A percentile compares a stretch with the other conserved stretches of the same genome.
Evolutionary conservation across 1,140 invertebrate genomes (phyloP).

Genomic region (Bilobella aurantiaca): DNA sequence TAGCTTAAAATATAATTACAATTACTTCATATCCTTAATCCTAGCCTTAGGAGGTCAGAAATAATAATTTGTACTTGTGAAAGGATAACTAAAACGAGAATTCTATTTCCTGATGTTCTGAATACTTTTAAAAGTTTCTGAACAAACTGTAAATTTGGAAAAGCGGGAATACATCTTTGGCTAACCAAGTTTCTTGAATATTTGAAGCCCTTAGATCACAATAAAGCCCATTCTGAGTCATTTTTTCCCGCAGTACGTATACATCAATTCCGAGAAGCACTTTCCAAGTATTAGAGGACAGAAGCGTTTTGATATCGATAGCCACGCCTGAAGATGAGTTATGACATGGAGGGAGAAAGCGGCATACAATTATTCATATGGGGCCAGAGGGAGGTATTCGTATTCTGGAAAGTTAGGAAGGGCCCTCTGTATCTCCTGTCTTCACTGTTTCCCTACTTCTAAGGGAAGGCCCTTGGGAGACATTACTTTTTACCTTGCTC

Average conservation of each 20-base stretch:
- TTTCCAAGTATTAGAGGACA: too few relatives aligned
- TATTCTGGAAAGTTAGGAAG: background rate
- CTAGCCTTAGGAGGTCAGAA: too few relatives aligned
- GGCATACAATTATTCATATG: conserved; percentile 21
- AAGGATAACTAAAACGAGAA: too few relatives aligned
- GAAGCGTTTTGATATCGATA: background rate
- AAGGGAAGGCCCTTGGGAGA: conserved; percentile 18
- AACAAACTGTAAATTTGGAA: too few relatives aligned
- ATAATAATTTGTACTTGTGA: too few relatives aligned
- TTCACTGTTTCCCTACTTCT: conserved; percentile 14
- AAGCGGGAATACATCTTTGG: background rate
- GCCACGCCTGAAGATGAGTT: conserved; percentile 7
- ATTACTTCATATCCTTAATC: too few relatives aligned
- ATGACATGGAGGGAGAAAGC: background rate
- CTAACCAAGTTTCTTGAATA: background rate
- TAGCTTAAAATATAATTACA: too few relatives aligned
- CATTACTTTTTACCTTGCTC: conserved; percentile 22
- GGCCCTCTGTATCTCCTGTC: conserved; percentile 16
- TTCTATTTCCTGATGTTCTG: too few relatives aligned
- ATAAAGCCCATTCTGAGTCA: conserved; percentile 1
- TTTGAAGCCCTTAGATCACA: background rate
- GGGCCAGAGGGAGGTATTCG: conserved; percentile 6
- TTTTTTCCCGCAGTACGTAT: background rate
- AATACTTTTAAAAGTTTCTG: too few relatives aligned
- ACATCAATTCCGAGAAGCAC: background rate